phyloP scores from a whole-genome alignment of 30 jellyfish, hydroid and myxozoan species.

The Nemopilema nomurai region DNA sequence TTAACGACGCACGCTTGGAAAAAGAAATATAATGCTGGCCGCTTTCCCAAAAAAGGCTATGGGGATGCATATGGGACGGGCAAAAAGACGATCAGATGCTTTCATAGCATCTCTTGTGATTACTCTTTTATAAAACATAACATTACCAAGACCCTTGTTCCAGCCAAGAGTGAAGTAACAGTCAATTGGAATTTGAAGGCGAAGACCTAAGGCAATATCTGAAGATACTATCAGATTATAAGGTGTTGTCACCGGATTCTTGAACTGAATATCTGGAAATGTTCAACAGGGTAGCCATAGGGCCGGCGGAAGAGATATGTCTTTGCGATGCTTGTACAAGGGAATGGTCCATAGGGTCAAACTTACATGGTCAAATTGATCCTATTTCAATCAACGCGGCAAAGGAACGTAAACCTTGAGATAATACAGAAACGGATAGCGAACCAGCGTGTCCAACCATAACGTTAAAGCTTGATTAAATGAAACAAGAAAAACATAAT shows the following conservation, averaged over 20 bases:
- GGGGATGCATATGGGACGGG: not conserved
- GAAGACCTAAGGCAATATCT: no score
- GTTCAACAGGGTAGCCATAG: no score
- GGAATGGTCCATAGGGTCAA: no score
- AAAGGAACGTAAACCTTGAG: not conserved
- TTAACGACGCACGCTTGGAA: not conserved
- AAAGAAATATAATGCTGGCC: not conserved
- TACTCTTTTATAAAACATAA: no score
- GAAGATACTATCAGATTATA: no score
- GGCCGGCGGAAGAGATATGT: no score
- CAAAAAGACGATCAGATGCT: no score
- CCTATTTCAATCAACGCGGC: not conserved
- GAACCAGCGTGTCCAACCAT: not conserved
- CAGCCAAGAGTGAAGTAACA: conserved; percentile 26
- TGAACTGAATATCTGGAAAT: no score
- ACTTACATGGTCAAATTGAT: no score
- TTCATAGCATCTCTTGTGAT: no score
- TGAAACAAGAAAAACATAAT: not conserved
- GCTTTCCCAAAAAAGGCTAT: not conserved
- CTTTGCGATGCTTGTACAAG: no score
- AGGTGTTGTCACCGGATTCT: no score
- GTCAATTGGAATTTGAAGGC: not conserved
- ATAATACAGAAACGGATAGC: not conserved
- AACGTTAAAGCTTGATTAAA: not conserved
- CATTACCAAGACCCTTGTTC: conserved; percentile 7